Percentiles rank a stretch among this genome's conserved stretches.
Evolutionary conservation across 2,888 invertebrate genomes (phyloP).

Genomic region (Chesias legatella): DNA sequence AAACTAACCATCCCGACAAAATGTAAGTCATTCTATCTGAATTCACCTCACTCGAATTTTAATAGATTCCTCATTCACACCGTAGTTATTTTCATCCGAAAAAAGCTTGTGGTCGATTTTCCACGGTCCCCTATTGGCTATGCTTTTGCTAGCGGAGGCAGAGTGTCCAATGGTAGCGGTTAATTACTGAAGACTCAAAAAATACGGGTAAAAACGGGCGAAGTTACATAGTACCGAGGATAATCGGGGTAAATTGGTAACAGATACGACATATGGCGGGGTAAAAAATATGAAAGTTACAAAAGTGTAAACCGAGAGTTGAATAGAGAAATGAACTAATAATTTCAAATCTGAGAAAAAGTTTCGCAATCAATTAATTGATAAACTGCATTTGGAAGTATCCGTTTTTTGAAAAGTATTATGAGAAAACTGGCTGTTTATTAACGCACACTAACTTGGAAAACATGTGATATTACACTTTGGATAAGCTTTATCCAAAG

Average conservation of each 20-base stretch:
- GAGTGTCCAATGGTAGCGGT: constrained; percentile 21
- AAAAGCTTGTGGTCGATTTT: constrained; percentile 29
- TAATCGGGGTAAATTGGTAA: constrained; percentile 29
- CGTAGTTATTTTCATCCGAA: constrained; percentile 26
- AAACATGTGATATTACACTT: too few species aligned
- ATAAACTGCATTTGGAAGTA: too few species aligned
- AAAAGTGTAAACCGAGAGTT: too few species aligned
- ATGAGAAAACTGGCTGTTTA: too few species aligned
- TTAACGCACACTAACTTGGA: too few species aligned
- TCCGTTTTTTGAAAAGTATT: too few species aligned
- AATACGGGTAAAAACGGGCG: constrained; percentile 24
- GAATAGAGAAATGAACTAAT: too few species aligned
- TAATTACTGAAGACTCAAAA: constrained; percentile 25
- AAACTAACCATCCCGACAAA: constrained; percentile 25
- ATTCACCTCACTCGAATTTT: constrained; percentile 27
- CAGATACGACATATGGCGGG: constrained; percentile 26
- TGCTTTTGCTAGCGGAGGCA: constrained; percentile 16
- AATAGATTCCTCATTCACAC: constrained; percentile 32
- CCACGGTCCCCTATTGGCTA: constrained; percentile 30
- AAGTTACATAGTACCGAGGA: constrained; percentile 27
- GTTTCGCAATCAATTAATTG: too few species aligned
- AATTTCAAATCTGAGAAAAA: too few species aligned
- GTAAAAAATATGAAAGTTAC: not conserved
- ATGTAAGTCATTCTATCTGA: constrained; percentile 28
- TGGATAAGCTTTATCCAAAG: too few species aligned